phyloP scores from a whole-genome alignment of 2,888 invertebrate genomes.

The Dryocosmus kuriphilus region DNA sequence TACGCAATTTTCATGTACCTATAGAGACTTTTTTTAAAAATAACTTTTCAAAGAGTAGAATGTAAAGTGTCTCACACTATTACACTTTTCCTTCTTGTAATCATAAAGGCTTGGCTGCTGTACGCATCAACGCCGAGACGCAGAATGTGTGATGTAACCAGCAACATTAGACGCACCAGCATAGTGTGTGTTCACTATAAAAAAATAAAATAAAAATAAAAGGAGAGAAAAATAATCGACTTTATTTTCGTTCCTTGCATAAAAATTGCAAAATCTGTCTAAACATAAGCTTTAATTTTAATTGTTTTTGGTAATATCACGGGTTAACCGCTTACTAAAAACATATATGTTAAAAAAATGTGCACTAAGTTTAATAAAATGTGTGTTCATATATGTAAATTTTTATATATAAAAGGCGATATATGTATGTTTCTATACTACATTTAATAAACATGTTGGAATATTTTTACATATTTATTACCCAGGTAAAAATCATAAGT shows the following conservation, averaged over 20 bases:
- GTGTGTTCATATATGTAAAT: no score
- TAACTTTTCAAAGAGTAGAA: constrained; percentile 8
- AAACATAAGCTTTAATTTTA: no score
- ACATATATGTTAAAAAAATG: no score
- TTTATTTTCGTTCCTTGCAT: neutral
- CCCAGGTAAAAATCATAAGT: no score
- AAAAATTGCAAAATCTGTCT: neutral
- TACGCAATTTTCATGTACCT: no score
- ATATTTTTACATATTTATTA: no score
- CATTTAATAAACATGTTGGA: no score
- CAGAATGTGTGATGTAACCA: constrained; percentile 24
- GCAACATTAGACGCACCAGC: constrained; percentile 18
- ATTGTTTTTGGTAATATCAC: no score
- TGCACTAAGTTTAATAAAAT: no score
- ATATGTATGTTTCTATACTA: no score
- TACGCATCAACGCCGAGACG: constrained; percentile 49
- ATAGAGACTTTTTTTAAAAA: neutral
- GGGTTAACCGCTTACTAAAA: no score
- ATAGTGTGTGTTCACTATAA: neutral
- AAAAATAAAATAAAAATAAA: neutral
- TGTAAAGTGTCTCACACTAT: constrained; percentile 13
- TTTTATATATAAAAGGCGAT: no score
- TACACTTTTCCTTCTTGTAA: constrained; percentile 35
- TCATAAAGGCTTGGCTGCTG: constrained; percentile 56
- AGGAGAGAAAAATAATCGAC: neutral